A percentile compares a stretch with the other conserved stretches of the same genome.
phyloP scores from a whole-genome alignment of 2,888 invertebrate species.

The Drosophila koepferae region DNA sequence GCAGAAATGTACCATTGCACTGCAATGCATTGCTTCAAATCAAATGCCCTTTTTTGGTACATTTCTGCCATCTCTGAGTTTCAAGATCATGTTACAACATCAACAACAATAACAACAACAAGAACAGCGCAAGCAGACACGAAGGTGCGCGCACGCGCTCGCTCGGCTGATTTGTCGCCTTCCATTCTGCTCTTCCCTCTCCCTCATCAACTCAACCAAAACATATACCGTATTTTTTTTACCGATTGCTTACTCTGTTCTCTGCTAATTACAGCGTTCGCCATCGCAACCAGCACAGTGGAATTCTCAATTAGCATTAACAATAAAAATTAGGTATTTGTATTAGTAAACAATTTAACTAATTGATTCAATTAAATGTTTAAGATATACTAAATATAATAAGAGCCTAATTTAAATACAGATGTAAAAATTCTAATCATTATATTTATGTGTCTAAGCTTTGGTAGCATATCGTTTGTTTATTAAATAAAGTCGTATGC shows the following conservation, averaged over 20 bases:
- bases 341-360: not conserved
- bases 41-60: not conserved
- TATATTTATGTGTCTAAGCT: not conserved
- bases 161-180: not conserved
- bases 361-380: not conserved
- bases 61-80: not conserved
- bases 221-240: slow-evolving; percentile 3
- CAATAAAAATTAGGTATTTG: not conserved
- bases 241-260: slow-evolving; percentile 43
- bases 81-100: not conserved
- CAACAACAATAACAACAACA: slow-evolving; percentile 4
- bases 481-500: not conserved
- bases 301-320: not conserved
- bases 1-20: not conserved
- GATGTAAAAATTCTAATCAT: not conserved
- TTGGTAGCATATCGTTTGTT: not conserved
- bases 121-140: not conserved
- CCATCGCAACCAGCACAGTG: slow-evolving; percentile 40
- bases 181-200: not conserved
- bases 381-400: not conserved
- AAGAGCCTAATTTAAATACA: not conserved
- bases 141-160: slow-evolving; percentile 21
- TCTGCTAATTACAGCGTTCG: slow-evolving; percentile 39
- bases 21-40: too few relatives aligned
- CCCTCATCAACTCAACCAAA: not conserved